Base-by-base conservation (phyloP, 2,888 invertebrate genomes). In the Megaustenia siamemsis region DNA sequence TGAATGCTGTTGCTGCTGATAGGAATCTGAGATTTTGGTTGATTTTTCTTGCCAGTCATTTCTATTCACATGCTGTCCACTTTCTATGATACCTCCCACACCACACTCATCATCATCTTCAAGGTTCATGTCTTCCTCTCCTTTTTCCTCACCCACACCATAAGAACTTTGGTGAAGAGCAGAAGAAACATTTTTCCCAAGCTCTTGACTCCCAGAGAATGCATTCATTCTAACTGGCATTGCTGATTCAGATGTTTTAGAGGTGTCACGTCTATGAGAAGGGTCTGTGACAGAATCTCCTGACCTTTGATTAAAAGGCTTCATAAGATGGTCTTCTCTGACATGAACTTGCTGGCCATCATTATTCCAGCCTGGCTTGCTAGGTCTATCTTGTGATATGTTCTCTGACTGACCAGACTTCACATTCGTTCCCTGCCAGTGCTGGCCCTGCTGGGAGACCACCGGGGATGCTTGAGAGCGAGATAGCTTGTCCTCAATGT, bases 111-210 rank as follows among this genome's bases (percentile, higher is more conserved):
- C 76, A 8, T 84, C 78, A 28, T 87, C 83, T 63, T 88, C 88
- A 38, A 86, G 53, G 12, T 86, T 86, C 86, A 86, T 86, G 56
- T 86, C 87, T 24, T 87, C 88, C 45, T 87, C 86, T 12, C 86
- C 86, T 6, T 71, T 75, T 38, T 86, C 86, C 68, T 32, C 81
- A 18, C 45, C 75, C 21, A 75, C 77, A 15, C 28, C 60, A 10
- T 18, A 56, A 12, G 28, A 78, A 12, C 40, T 24, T 35, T n/a
- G n/a, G n/a, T n/a, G n/a, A n/a, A n/a, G 49, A n/a, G 24, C 73
- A 40, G 53, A 10, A 49, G 1, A 3, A 40, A 24, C n/a, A 6
- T n/a, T 43, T 6, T 21, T 35, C 32, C 53, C 35, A n/a, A 38
- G 10, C 0, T 43, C 28, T 24, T 8, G 15, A 0, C 15, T n/a